Evolutionary conservation across 2,113 vertebrate genomes (phyloP), one percentile per base, ranked within the genome.

Genomic region (Sigmodon hispidus): DNA sequence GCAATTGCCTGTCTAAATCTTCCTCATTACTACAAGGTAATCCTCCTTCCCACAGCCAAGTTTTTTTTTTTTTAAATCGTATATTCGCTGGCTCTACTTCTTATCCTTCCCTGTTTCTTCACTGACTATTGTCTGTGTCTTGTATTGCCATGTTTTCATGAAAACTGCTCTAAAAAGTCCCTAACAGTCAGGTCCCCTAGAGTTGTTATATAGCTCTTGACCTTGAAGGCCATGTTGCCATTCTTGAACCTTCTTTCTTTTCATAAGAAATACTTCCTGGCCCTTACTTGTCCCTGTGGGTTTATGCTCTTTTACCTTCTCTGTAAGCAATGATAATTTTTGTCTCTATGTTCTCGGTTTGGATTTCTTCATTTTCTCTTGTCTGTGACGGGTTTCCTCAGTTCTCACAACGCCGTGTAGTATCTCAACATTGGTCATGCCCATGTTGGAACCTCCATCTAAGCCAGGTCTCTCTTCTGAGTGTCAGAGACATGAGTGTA

Each of bases 241-340:
- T 83, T 22, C 43, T 65, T 67, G 31, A 77, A 61, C 24, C n/a
- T 65, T 63, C 15, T 86, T 91, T 80, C 65, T 81, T 94, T 92
- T 55, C 17, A 2, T 48, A n/a, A 83, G 67, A 73, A 90, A 65
- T 48, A 13, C 50, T 29, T 61, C 15, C 79, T 65, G 31, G 34
- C 43, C 75, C 3, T 7, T 55, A 70, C 24, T 79, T 87, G 75
- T 84, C 40, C 90, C 45, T 88, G 90, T 76, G 83, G 59, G 8
- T 87, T 91, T 81, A n/a, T 86, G 89, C 81, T 76, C 36, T 57
- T 89, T 59, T 81, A 76, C 85, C 67, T 89, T 89, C 73, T 21
- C 45, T 81, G 91, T 92, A 81, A 89, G 19, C 24, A 72, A 86
- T 75, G 50, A 52, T 40, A 19, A 67, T 34, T 12, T 89, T 63